Conservation (phyloP, 2,113 vertebrate genomes). For the Heterotilapia buettikoferi region DNA sequence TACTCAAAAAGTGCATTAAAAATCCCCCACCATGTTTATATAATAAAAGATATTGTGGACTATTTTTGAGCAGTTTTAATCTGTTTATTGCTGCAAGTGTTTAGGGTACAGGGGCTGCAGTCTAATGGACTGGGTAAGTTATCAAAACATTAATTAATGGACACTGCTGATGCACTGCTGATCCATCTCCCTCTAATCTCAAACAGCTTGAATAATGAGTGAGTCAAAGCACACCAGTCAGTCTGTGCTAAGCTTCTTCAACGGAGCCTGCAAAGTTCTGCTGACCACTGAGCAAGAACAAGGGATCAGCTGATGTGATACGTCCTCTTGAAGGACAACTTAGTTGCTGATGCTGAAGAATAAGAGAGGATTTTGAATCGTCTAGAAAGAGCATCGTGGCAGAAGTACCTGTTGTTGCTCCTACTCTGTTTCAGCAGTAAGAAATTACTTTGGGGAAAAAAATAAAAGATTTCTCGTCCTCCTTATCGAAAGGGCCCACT, state of each 20-base stretch:
- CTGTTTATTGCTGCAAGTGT: neutral
- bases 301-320: neutral
- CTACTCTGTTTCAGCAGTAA: neutral
- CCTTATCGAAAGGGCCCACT: neutral
- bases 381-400: neutral
- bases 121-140: neutral
- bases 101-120: neutral
- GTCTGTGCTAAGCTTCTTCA: neutral
- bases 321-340: neutral
- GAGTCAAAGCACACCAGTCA: neutral
- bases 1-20: neutral
- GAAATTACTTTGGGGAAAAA: neutral
- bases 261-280: neutral
- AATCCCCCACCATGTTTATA: neutral
- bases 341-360: neutral
- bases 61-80: neutral
- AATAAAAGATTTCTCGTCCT: neutral
- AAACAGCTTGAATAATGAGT: neutral
- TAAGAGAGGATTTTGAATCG: neutral
- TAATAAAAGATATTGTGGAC: neutral
- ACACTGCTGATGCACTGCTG: neutral
- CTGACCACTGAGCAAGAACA: neutral
- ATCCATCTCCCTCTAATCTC: neutral
- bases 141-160: slow-evolving; percentile 14
- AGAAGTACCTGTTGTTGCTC: neutral